phyloP scores from a whole-genome alignment of 2,113 vertebrate species.

The Dicentrarchus labrax region DNA sequence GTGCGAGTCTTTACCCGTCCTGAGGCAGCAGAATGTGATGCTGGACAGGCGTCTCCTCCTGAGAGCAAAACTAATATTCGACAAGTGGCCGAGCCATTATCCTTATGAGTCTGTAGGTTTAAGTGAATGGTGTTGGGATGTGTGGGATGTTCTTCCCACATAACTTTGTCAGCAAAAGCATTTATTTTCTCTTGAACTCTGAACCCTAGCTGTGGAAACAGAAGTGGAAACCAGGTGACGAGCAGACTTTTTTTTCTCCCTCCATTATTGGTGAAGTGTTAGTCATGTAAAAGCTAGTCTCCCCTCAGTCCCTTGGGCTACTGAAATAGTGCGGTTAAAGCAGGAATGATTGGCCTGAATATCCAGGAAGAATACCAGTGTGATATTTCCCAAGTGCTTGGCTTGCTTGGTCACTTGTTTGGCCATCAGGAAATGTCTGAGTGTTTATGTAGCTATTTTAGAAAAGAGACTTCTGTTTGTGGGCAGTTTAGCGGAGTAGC shows the following conservation, averaged over 20 bases:
- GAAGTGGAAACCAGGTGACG: constrained; percentile 73
- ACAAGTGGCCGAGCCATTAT: constrained; percentile 48
- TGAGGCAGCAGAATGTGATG: constrained; percentile 47
- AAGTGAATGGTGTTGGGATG: constrained; percentile 32
- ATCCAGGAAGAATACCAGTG: constrained; percentile 47
- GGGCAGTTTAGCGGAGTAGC: constrained; percentile 26
- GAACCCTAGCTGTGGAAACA: constrained; percentile 62
- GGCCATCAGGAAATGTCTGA: constrained; percentile 61
- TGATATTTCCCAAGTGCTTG: constrained; percentile 51
- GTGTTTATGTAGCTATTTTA: constrained; percentile 64
- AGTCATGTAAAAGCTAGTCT: constrained; percentile 58
- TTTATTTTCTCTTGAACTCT: constrained; percentile 68
- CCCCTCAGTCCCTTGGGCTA: constrained; percentile 49
- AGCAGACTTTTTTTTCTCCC: constrained; percentile 7
- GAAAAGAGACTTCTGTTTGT: constrained; percentile 45
- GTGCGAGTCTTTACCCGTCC: constrained; percentile 48
- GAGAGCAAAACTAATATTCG: constrained; percentile 41
- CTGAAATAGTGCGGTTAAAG: constrained; percentile 54
- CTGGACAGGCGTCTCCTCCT: constrained; percentile 39
- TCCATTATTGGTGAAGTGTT: constrained; percentile 27
- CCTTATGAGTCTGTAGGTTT: constrained; percentile 29
- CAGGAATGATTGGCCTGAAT: constrained; percentile 49
- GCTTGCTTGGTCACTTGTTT: constrained; percentile 47
- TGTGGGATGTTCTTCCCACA: constrained; percentile 58
- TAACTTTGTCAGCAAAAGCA: constrained; percentile 70